Conservation (phyloP, 2,888 invertebrate species). For the Iselma pallidipennis region DNA sequence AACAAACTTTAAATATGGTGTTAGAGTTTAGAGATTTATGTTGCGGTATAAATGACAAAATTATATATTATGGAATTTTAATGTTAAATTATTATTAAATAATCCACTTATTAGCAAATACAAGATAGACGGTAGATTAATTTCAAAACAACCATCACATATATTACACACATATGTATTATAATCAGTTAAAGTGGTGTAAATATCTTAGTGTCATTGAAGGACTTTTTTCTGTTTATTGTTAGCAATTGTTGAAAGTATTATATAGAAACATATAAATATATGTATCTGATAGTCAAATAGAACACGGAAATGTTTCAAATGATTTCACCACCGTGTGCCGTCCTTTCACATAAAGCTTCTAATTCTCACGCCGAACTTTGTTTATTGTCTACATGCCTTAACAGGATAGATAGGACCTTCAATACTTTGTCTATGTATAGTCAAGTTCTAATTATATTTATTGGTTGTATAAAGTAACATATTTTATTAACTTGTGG, state of each 20-base stretch:
- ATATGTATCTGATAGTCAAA: slow-evolving; percentile 12
- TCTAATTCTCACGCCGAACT: slow-evolving; percentile 20
- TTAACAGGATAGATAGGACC: slow-evolving; percentile 4
- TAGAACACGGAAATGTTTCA: slow-evolving; percentile 27
- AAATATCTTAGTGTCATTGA: too few species aligned
- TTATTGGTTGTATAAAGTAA: slow-evolving; percentile 3
- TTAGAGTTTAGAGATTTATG: not conserved
- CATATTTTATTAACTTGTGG: slow-evolving; percentile 1
- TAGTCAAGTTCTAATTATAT: slow-evolving; percentile 17
- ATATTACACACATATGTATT: not conserved
- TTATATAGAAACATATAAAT: not conserved
- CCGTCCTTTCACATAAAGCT: slow-evolving; percentile 26
- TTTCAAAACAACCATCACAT: not conserved
- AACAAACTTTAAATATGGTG: not conserved
- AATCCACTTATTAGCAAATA: not conserved
- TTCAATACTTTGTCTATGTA: slow-evolving; percentile 5
- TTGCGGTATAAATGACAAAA: not conserved
- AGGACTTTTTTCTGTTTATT: too few species aligned
- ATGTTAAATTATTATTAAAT: not conserved
- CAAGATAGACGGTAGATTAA: not conserved
- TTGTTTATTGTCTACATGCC: slow-evolving; percentile 7
- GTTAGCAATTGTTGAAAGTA: too few species aligned
- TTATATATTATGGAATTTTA: too few species aligned
- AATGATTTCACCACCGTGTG: slow-evolving; percentile 19
- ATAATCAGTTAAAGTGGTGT: not conserved